phyloP scores from a whole-genome alignment of 1,140 invertebrate genomes.

The Harlomillsia oculata region DNA sequence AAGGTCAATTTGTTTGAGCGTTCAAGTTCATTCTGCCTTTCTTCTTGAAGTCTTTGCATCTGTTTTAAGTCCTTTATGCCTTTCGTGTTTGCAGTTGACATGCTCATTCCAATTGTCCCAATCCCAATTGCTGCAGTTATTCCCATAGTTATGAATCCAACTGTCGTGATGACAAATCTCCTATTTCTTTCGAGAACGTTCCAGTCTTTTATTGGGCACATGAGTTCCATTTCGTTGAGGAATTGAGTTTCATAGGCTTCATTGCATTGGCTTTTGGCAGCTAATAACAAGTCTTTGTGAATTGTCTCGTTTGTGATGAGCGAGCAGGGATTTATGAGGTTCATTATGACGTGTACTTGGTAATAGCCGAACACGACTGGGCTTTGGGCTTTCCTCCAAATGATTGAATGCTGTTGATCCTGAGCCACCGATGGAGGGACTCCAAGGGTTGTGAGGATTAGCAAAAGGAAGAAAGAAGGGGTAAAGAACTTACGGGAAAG shows the following conservation, averaged over 20 bases:
- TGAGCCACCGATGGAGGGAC: too few species aligned
- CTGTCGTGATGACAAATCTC: background rate
- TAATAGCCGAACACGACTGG: background rate
- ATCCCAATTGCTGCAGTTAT: background rate
- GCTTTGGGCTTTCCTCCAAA: slow-evolving; percentile 2
- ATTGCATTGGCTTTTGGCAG: background rate
- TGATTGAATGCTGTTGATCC: background rate
- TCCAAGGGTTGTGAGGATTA: background rate
- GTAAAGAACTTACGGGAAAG: background rate
- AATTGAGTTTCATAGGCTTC: background rate
- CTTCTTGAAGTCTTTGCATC: background rate
- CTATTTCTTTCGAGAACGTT: background rate
- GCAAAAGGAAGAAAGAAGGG: background rate
- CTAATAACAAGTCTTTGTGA: background rate
- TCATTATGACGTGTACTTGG: background rate
- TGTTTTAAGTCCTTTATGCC: background rate
- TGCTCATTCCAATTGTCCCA: background rate
- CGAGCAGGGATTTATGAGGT: slow-evolving; percentile 1
- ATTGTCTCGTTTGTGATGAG: background rate
- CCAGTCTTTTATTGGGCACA: background rate
- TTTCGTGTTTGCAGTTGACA: background rate
- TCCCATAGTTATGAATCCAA: background rate
- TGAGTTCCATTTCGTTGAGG: background rate
- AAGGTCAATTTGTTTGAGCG: background rate
- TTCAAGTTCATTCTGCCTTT: background rate